Evolutionary conservation across 1,140 invertebrate genomes (phyloP).

Genomic region (Danaus plexippus): DNA sequence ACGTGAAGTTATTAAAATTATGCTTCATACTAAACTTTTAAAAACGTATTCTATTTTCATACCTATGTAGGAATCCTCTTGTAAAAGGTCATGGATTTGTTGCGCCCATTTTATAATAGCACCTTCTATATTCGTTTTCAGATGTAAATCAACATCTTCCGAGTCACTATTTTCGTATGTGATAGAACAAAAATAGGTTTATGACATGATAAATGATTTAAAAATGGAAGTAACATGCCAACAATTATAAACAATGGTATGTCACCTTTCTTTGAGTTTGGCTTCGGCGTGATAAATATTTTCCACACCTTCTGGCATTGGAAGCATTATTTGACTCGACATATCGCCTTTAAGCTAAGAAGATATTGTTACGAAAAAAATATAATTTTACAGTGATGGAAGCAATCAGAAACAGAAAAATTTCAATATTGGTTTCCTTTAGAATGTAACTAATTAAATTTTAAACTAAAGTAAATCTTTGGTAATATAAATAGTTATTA

Average conservation of each 20-base stretch:
- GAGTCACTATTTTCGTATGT: conserved; percentile 45
- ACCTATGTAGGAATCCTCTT: conserved; percentile 78
- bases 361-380: too few relatives aligned
- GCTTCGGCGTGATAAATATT: conserved; percentile 75
- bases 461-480: too few relatives aligned
- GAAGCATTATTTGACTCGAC: conserved; percentile 75
- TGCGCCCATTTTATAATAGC: conserved; percentile 87
- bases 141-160: conserved; percentile 74
- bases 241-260: neutral
- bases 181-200: conserved; percentile 11
- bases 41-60: conserved; percentile 6
- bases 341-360: conserved; percentile 72
- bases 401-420: too few relatives aligned
- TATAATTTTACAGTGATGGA: too few relatives aligned
- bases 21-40: neutral
- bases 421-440: too few relatives aligned
- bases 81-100: conserved; percentile 83
- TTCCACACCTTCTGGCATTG: conserved; percentile 84
- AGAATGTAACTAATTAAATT: too few relatives aligned
- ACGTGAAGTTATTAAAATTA: neutral
- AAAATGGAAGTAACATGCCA: neutral
- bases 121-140: conserved; percentile 84
- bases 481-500: neutral
- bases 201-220: neutral
- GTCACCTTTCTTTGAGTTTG: conserved; percentile 72